Base-by-base conservation (phyloP, 2,888 invertebrate genomes). In the Rhyacophila evoluta region DNA sequence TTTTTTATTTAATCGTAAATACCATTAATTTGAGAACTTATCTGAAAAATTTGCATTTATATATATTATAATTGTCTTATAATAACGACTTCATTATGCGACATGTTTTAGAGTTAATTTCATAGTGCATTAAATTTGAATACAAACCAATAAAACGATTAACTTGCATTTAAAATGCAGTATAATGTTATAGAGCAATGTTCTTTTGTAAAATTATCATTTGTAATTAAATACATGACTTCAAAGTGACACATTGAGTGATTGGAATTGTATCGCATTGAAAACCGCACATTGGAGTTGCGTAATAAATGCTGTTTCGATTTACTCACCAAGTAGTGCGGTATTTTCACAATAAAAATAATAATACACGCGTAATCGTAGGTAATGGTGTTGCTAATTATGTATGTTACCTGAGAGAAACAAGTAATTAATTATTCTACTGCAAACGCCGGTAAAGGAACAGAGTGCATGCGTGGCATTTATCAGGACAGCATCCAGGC, bases 331-430 rank as follows among this genome's bases (percentile, higher is more conserved):
- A 10, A 0, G 25, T 19, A 10, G 55, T 55, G 25, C 19, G 55
- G 55, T 55, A 55, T 55, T 55, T 19, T 55, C 19, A 19, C 15
- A 55, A 55, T 55, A 55, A 25, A 25, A 55, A 19, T 12, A 55
- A 55, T 55, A 55, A 55, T 55, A 55, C 25, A 74, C 29, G 67
- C 71, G 74, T 78, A 74, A 71, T 71, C 39, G 70, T 78, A 39
- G 71, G 78, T 71, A 75, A 74, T 71, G 78, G 74, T 74, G 27
- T 69, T 11, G 74, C 74, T 78, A 78, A 78, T 78, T 78, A 78
- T 78, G 78, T 75, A 71, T 75, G 70, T 70, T 71, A 74, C 75
- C 38, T 33, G 74, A 70, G 71, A 78, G 75, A 55, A 77, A 74
- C 74, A 67, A 15, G 75, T 78, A 78, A 74, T 78, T 78, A 78